phyloP scores from a whole-genome alignment of 2,888 invertebrate genomes.

The Lucinisca nassula region DNA sequence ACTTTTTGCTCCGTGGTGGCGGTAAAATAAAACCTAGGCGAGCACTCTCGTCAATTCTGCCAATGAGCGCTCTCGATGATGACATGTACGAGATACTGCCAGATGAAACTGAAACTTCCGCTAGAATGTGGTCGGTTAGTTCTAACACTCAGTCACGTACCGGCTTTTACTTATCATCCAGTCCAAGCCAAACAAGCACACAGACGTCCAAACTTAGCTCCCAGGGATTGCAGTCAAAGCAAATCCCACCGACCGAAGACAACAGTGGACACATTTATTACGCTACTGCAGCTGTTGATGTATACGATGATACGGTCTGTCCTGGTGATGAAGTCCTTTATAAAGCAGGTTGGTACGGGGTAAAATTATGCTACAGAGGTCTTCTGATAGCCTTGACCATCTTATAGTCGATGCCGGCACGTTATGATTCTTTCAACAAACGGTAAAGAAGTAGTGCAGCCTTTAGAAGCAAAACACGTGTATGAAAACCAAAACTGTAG shows the following conservation, averaged over 20 bases:
- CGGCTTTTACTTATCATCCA: neutral
- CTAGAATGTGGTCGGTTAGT: neutral
- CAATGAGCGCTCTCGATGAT: neutral
- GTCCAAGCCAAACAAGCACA: neutral
- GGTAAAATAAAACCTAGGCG: neutral
- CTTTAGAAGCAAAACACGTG: too few relatives aligned
- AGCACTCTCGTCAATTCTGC: neutral
- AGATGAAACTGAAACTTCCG: neutral
- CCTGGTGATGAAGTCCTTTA: neutral
- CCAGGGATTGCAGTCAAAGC: too few relatives aligned
- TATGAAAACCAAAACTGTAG: too few relatives aligned
- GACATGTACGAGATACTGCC: neutral
- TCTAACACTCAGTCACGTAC: neutral
- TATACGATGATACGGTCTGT: slow-evolving; percentile 52
- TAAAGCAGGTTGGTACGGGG: neutral
- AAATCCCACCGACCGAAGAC: too few relatives aligned
- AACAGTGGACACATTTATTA: neutral
- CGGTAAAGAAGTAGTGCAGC: too few relatives aligned
- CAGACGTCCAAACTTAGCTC: too few relatives aligned
- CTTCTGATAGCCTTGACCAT: too few relatives aligned
- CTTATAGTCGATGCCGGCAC: too few relatives aligned
- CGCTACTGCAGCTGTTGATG: neutral
- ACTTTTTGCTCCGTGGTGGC: too few relatives aligned
- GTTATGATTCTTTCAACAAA: too few relatives aligned
- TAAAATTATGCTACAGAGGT: too few relatives aligned